Evolutionary conservation across 2,797 vertebrate genomes (phyloP), one percentile per base, ranked within the genome.

Genomic region (Merluccius polli): DNA sequence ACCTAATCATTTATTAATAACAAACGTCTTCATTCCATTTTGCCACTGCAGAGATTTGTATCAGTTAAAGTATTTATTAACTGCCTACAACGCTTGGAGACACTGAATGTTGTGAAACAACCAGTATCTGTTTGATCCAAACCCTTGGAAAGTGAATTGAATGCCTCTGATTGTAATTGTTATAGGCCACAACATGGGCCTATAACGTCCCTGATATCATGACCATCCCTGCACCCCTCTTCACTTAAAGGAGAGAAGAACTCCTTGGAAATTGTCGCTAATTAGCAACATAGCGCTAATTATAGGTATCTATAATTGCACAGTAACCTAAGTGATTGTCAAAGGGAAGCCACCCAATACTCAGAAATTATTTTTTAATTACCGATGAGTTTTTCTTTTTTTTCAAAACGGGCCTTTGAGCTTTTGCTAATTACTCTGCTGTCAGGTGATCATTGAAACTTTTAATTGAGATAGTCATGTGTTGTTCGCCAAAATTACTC

Each of bases 231-330:
- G 76, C 79, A 79, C 82, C 78, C 24, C 78, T 87, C 52, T 68
- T 72, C 68, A 86, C 86, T 24, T 2, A 82, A 82, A 83, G 85
- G 84, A 91, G 86, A 86, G 84, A 81, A 86, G 82, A 79, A 80
- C 80, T 83, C 86, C 85, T 85, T 87, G 75, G 73, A 91, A 90
- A 90, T 90, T 88, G 86, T 90, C 84, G 81, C 91, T 94, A 93
- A 94, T 94, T 94, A 93, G 92, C 89, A 91, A 89, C 88, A 91
- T 83, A 76, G 69, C 77, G 74, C 90, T 94, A 94, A 94, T 94
- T 94, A 93, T 91, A 88, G 88, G 88, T 91, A 83, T 90, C 85
- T 92, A 91, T 93, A 93, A 94, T 94, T 94, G 90, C 91, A 89
- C 72, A 81, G 88, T 90, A 93, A 89, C 87, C 89, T 90, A 89